Evolutionary conservation across 2,888 invertebrate genomes (phyloP).

Genomic region (Sipunculus nudus): DNA sequence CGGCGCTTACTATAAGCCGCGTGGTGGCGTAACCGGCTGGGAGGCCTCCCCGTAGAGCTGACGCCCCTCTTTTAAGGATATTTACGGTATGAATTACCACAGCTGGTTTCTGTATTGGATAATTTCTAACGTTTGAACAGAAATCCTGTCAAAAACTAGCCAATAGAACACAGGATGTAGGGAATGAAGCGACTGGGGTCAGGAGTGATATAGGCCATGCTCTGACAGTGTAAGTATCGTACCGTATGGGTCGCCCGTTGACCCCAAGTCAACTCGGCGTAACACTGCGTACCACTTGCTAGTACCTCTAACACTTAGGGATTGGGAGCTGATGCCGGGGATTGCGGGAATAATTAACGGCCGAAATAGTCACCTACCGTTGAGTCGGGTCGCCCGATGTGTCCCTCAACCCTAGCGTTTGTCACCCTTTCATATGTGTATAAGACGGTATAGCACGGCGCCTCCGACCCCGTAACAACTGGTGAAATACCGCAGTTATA

Average conservation of each 20-base stretch:
- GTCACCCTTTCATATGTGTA: background rate
- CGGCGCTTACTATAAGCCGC: background rate
- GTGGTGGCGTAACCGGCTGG: background rate
- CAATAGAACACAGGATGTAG: too few species aligned
- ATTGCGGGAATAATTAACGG: background rate
- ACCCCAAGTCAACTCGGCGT: slow-evolving; percentile 1
- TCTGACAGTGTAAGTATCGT: too few species aligned
- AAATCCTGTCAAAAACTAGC: too few species aligned
- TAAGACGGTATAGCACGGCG: slow-evolving; percentile 2
- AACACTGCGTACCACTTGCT: slow-evolving; percentile 2
- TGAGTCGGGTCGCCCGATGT: background rate
- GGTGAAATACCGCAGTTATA: too few species aligned
- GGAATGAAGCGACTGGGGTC: too few species aligned
- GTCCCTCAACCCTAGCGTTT: background rate
- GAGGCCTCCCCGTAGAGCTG: background rate
- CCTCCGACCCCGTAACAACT: slow-evolving; percentile 4
- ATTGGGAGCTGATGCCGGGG: background rate
- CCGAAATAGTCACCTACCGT: background rate
- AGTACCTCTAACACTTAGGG: too few species aligned
- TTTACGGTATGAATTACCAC: too few species aligned
- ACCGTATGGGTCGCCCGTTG: slow-evolving; percentile 9
- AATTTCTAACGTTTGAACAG: too few species aligned
- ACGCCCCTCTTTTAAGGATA: too few species aligned
- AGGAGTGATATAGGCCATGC: too few species aligned
- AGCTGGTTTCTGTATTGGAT: too few species aligned